These are phyloP conservation scores for Nomada ruficornis DNA, from an alignment of 2,888 invertebrate species.

Conservation along the genomic window DNA sequence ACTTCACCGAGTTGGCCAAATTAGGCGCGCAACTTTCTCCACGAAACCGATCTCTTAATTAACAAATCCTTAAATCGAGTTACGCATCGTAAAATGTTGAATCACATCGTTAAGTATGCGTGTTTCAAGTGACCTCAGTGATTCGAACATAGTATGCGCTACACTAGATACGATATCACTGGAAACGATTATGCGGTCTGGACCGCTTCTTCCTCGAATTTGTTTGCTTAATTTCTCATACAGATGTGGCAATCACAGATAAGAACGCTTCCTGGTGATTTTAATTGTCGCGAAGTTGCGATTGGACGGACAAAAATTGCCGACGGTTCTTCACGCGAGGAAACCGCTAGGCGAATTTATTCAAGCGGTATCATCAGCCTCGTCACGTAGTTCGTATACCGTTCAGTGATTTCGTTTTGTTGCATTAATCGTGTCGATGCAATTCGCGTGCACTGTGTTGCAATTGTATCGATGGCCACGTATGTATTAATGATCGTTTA, in stretches of 20 bases:
- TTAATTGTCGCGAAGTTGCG: neutral
- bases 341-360: constrained; percentile 50
- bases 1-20: too few species aligned
- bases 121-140: constrained; percentile 19
- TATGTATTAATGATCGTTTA: constrained; percentile 20
- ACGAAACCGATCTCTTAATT: neutral
- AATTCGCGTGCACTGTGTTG: constrained; percentile 9
- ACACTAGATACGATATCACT: neutral
- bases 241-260: neutral
- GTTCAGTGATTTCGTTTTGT: constrained; percentile 31
- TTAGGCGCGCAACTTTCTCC: too few species aligned
- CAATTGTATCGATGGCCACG: neutral
- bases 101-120: constrained; percentile 9
- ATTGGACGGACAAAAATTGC: constrained; percentile 17
- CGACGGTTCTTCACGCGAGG: constrained; percentile 24
- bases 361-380: constrained; percentile 37
- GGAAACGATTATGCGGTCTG: neutral
- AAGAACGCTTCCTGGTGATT: constrained; percentile 8
- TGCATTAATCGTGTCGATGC: constrained; percentile 19
- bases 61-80: neutral
- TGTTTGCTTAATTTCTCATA: neutral
- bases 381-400: constrained; percentile 39
- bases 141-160: constrained; percentile 3
- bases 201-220: neutral
- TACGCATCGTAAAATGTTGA: constrained; percentile 9